These are phyloP conservation scores for Gymnarchus niloticus DNA, from an alignment of 2,113 vertebrate species.

Conservation along the genomic window DNA sequence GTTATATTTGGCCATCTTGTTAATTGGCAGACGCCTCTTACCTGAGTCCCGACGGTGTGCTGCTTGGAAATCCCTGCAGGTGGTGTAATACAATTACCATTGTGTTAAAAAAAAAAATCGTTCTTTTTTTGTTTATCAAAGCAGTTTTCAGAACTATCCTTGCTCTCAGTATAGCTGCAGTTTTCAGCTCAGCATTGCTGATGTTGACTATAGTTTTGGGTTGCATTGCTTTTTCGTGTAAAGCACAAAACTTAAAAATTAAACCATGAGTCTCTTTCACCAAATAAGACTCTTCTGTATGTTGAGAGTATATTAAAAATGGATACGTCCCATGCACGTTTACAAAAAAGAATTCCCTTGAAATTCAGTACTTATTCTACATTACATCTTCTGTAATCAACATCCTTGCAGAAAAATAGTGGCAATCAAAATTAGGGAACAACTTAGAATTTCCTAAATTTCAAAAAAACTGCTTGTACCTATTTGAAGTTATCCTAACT, in stretches of 20 bases:
- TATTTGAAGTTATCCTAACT: no score
- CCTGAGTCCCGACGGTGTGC: not conserved
- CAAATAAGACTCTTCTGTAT: not conserved
- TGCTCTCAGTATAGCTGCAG: no score
- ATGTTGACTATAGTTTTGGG: not conserved
- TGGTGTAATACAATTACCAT: not conserved
- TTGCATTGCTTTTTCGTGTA: not conserved
- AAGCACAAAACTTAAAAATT: not conserved
- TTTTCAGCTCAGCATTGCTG: no score
- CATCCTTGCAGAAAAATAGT: no score
- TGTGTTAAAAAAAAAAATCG: not conserved
- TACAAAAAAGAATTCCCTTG: no score
- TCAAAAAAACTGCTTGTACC: no score
- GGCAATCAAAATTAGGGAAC: no score
- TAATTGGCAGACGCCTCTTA: not conserved
- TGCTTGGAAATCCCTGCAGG: not conserved
- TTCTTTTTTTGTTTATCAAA: not conserved
- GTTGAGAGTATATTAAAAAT: not conserved
- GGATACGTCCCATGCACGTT: not conserved
- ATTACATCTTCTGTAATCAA: no score
- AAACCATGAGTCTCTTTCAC: not conserved
- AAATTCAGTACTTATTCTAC: no score
- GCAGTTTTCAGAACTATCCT: not conserved
- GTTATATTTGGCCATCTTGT: not conserved
- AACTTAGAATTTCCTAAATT: no score